These are phyloP conservation scores for Semnornis frantzii DNA, from an alignment of 2,113 vertebrate species.

Conservation along the genomic window DNA sequence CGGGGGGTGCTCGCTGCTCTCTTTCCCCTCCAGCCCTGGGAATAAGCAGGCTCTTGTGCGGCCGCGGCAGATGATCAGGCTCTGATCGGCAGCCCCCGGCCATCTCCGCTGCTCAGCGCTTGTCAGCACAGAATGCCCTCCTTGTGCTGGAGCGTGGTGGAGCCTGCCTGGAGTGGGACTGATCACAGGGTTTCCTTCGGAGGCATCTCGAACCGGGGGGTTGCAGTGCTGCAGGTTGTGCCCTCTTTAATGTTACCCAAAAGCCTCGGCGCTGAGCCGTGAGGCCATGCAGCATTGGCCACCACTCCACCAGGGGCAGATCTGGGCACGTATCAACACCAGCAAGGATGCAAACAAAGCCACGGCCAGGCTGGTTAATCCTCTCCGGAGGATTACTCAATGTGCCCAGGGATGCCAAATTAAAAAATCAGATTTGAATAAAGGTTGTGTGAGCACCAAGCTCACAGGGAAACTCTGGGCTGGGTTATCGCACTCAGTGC, in stretches of 20 bases:
- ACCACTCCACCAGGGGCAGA: accelerated
- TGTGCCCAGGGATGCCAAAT: background rate
- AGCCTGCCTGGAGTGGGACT: background rate
- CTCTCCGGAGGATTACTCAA: background rate
- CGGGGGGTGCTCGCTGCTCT: accelerated
- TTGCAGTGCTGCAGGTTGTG: accelerated
- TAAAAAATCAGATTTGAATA: background rate
- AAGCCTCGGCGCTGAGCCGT: accelerated
- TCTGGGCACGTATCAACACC: background rate
- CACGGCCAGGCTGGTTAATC: background rate
- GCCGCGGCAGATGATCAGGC: background rate
- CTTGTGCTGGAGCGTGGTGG: background rate
- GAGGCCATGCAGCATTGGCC: accelerated
- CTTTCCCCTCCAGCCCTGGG: background rate
- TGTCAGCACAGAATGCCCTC: background rate
- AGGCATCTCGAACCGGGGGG: background rate
- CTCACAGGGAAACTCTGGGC: background rate
- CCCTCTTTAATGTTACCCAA: background rate
- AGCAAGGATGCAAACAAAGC: background rate
- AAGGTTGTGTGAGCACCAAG: background rate
- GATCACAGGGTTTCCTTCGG: background rate
- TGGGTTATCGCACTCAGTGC: background rate
- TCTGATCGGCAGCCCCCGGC: background rate
- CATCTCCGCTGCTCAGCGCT: accelerated
- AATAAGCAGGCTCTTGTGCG: conserved; percentile 12